A percentile compares a stretch with the other conserved stretches of the same genome.
Evolutionary conservation across 2,113 vertebrate species (phyloP).

Genomic region (Nematolebias whitei): DNA sequence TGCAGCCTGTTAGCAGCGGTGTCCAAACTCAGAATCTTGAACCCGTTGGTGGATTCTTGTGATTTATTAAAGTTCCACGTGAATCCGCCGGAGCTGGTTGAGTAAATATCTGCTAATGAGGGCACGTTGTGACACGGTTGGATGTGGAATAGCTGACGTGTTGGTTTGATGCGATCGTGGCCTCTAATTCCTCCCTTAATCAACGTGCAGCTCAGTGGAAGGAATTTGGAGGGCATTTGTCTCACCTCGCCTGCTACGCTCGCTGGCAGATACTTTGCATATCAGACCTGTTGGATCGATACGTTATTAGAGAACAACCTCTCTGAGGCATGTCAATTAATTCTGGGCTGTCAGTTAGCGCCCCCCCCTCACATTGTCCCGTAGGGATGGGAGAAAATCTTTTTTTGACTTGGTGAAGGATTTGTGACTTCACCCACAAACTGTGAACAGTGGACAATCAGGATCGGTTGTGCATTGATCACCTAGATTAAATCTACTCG

Average conservation of each 20-base stretch:
- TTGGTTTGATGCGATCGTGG: conserved; percentile 59
- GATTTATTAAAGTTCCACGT: conserved; percentile 34
- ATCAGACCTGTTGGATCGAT: conserved; percentile 89
- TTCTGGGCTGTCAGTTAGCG: conserved; percentile 85
- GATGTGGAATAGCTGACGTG: conserved; percentile 49
- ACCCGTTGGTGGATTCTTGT: conserved; percentile 17
- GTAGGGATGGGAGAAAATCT: conserved; percentile 64
- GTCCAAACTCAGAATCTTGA: not conserved
- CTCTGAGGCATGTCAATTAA: conserved; percentile 88
- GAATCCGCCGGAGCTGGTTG: conserved; percentile 29
- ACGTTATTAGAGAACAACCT: conserved; percentile 93
- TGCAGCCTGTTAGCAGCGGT: not conserved
- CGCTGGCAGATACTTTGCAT: conserved; percentile 87
- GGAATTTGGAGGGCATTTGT: conserved; percentile 80
- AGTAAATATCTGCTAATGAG: conserved; percentile 59
- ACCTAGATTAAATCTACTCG: not conserved
- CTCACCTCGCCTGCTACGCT: conserved; percentile 75
- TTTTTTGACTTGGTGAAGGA: conserved; percentile 54
- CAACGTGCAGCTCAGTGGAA: conserved; percentile 68
- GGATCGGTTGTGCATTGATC: conserved; percentile 4
- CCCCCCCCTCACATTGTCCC: conserved; percentile 49
- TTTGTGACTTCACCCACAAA: conserved; percentile 30
- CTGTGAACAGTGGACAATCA: not conserved
- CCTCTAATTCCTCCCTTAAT: conserved; percentile 74
- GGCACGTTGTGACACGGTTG: conserved; percentile 38